A percentile compares a stretch with the other conserved stretches of the same genome.
Evolutionary conservation across 2,888 invertebrate species (phyloP).

Genomic region (Trissonchulus sp.): DNA sequence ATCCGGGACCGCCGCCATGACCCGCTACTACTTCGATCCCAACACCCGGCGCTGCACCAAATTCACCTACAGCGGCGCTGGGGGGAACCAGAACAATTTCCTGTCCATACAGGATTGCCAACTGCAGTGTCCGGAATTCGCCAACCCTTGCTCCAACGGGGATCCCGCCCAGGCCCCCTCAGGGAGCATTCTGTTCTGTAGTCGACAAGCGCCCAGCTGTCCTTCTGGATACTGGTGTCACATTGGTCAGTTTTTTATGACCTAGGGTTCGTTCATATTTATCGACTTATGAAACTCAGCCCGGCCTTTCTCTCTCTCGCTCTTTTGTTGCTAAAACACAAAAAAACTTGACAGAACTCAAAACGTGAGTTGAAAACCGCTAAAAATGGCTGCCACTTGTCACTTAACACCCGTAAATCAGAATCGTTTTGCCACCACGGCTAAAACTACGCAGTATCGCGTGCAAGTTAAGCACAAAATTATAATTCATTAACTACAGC

Average conservation of each 20-base stretch:
- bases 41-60: constrained; percentile 12
- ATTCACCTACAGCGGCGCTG: constrained; percentile 28
- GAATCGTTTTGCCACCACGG: too few species aligned
- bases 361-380: too few species aligned
- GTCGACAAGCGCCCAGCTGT: constrained; percentile 17
- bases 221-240: constrained; percentile 28
- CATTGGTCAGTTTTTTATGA: constrained; percentile 24
- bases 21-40: constrained; percentile 21
- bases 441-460: too few species aligned
- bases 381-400: too few species aligned
- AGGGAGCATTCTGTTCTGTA: constrained; percentile 29
- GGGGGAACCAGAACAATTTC: constrained; percentile 39
- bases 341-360: too few species aligned
- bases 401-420: too few species aligned
- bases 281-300: too few species aligned
- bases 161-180: constrained; percentile 25
- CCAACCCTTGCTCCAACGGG: constrained; percentile 12
- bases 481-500: too few species aligned
- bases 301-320: too few species aligned
- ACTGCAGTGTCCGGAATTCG: constrained; percentile 39
- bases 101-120: constrained; percentile 37
- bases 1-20: not conserved
- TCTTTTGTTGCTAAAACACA: too few species aligned
- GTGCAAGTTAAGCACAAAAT: too few species aligned
- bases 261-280: too few species aligned